Conservation (phyloP, 2,888 invertebrate species). For the Euplexia lucipara region DNA sequence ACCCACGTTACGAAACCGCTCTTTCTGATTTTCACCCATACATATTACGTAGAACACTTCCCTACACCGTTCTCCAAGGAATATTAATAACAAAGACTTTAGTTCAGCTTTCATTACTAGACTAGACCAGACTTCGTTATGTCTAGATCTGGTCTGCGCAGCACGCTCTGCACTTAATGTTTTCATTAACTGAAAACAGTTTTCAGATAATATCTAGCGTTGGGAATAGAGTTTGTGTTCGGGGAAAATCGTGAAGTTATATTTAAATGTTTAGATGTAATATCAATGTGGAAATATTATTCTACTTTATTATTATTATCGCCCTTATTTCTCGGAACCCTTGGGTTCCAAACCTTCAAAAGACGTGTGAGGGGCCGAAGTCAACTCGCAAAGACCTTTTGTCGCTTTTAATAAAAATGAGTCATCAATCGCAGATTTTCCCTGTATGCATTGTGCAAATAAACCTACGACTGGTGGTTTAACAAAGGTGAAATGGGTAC, state of each 20-base stretch:
- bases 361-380: too few relatives aligned
- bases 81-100: constrained; percentile 43
- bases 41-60: constrained; percentile 10
- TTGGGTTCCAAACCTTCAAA: too few relatives aligned
- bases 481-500: too few relatives aligned
- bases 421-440: too few relatives aligned
- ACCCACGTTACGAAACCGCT: neutral
- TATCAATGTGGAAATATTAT: too few relatives aligned
- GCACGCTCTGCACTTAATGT: constrained; percentile 33
- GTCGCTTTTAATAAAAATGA: too few relatives aligned
- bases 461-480: too few relatives aligned
- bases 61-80: constrained; percentile 14
- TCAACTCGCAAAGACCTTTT: too few relatives aligned
- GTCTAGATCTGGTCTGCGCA: constrained; percentile 16
- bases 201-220: constrained; percentile 43
- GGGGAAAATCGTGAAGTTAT: constrained; percentile 1
- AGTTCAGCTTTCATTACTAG: constrained; percentile 33
- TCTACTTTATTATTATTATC: too few relatives aligned
- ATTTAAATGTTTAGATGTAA: neutral
- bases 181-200: constrained; percentile 54
- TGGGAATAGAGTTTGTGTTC: constrained; percentile 33
- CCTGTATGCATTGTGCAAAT: too few relatives aligned
- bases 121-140: constrained; percentile 22
- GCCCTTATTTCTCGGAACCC: too few relatives aligned
- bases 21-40: constrained; percentile 17